Conservation (phyloP, 2,888 invertebrate genomes). For the Lepidochrysops patricia region DNA sequence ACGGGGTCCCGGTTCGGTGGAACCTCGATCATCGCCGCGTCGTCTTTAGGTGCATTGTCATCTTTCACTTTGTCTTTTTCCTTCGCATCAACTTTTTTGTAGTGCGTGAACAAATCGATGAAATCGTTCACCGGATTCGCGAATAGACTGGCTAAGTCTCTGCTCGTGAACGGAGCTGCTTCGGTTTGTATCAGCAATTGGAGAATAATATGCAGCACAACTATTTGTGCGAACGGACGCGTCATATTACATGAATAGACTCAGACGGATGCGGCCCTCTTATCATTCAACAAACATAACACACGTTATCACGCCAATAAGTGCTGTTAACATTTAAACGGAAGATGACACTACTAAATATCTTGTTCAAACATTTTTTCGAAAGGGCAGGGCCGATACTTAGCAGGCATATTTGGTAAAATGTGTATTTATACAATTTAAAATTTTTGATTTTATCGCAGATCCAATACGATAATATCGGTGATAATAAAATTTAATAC, state of each 20-base stretch:
- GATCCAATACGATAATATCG: no score
- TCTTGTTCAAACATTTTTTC: no score
- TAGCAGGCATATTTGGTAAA: no score
- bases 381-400: no score
- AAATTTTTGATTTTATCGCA: no score
- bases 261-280: conserved; percentile 34
- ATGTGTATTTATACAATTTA: no score
- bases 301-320: background rate
- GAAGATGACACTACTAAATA: background rate
- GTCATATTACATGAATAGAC: conserved; percentile 54
- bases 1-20: conserved; percentile 39
- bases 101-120: conserved; percentile 26
- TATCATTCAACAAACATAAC: conserved; percentile 23
- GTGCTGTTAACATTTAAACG: background rate
- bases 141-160: conserved; percentile 45
- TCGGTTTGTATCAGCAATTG: conserved; percentile 38
- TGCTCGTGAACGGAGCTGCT: conserved; percentile 36
- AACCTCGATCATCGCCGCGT: conserved; percentile 45
- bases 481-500: no score
- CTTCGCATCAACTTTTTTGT: background rate
- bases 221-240: conserved; percentile 45
- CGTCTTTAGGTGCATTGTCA: conserved; percentile 20
- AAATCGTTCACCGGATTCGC: conserved; percentile 55
- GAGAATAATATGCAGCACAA: conserved; percentile 43
- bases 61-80: conserved; percentile 14